Conservation (phyloP, 2,797 vertebrate genomes). For the Gastrophryne carolinensis region DNA sequence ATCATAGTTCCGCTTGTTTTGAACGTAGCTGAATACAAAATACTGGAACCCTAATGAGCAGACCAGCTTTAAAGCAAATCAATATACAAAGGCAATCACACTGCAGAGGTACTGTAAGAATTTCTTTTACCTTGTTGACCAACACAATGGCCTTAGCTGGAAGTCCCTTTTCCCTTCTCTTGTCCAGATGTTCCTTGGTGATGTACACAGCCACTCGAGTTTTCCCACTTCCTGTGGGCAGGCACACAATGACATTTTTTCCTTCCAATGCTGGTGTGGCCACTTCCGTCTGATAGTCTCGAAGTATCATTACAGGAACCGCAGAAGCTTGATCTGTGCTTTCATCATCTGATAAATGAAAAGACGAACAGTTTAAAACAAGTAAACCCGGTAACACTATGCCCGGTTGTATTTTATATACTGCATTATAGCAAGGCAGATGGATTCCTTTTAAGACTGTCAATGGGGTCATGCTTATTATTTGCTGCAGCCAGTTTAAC, state of each 20-base stretch:
- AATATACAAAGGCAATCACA: too few species aligned
- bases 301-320: conserved; percentile 74
- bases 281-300: conserved; percentile 91
- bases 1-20: too few species aligned
- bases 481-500: too few species aligned
- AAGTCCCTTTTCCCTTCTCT: conserved; percentile 65
- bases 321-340: conserved; percentile 60
- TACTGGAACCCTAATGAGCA: too few species aligned
- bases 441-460: too few species aligned
- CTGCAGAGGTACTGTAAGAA: too few species aligned
- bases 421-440: too few species aligned
- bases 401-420: too few species aligned
- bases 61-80: too few species aligned
- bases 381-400: too few species aligned
- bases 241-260: conserved; percentile 91
- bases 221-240: conserved; percentile 96
- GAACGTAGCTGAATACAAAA: too few species aligned
- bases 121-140: conserved; percentile 98
- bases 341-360: conserved; percentile 64
- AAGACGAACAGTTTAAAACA: background rate
- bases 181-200: conserved; percentile 86
- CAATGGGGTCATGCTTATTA: too few species aligned
- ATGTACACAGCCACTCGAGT: conserved; percentile 93
- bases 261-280: conserved; percentile 86
- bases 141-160: conserved; percentile 87